Evolutionary conservation across 1,140 invertebrate genomes (phyloP).

Genomic region (Condylostylus longicornis): DNA sequence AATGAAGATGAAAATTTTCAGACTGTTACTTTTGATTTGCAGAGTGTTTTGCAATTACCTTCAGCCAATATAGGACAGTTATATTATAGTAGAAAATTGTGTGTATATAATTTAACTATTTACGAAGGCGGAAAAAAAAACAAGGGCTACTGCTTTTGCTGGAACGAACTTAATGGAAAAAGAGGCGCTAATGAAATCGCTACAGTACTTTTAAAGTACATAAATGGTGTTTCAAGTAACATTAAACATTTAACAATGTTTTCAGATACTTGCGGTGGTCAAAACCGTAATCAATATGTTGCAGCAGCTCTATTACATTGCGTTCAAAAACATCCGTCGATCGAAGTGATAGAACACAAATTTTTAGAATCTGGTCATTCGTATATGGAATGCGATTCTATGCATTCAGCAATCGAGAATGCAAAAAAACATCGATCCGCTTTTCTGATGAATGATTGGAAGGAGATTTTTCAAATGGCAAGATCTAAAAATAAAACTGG

Average conservation of each 20-base stretch:
- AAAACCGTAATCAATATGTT: slow-evolving; percentile 12
- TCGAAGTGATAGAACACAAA: slow-evolving; percentile 11
- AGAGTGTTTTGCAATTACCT: slow-evolving; percentile 6
- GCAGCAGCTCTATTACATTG: slow-evolving; percentile 7
- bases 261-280: slow-evolving; percentile 12
- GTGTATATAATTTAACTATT: neutral
- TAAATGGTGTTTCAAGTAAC: slow-evolving; percentile 6
- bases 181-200: neutral
- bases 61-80: neutral
- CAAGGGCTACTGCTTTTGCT: too few relatives aligned
- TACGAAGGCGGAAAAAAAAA: neutral
- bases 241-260: slow-evolving; percentile 11
- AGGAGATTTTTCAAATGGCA: too few relatives aligned
- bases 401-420: too few relatives aligned
- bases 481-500: too few relatives aligned
- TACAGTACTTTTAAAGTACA: slow-evolving; percentile 1
- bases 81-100: neutral
- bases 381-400: too few relatives aligned
- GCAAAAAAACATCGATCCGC: too few relatives aligned
- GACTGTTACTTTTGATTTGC: slow-evolving; percentile 8
- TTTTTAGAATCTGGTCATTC: too few relatives aligned
- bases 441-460: too few relatives aligned
- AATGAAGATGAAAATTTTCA: slow-evolving; percentile 2
- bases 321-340: slow-evolving; percentile 6
- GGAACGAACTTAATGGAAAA: neutral